Evolutionary conservation across 1,140 invertebrate species (phyloP).

Genomic region (Drosophila punjabiensis): DNA sequence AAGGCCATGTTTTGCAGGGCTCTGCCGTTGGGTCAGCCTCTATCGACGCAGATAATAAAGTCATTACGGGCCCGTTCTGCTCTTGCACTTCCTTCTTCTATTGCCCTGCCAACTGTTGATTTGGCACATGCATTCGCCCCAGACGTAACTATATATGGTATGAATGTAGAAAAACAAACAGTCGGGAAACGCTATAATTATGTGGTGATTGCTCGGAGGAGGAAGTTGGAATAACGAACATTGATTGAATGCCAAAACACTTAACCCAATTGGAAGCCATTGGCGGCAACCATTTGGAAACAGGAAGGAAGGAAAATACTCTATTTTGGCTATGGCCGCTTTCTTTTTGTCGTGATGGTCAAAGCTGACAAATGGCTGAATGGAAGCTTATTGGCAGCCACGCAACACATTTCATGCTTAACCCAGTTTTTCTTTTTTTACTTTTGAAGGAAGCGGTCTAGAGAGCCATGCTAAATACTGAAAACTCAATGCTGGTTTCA

Average conservation of each 20-base stretch:
- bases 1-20: constrained; percentile 46
- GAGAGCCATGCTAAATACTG: constrained; percentile 69
- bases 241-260: constrained; percentile 76
- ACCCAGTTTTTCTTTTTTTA: constrained; percentile 5
- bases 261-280: constrained; percentile 75
- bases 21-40: constrained; percentile 21
- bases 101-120: constrained; percentile 56
- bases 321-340: constrained; percentile 27
- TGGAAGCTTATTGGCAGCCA: constrained; percentile 77
- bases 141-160: constrained; percentile 48
- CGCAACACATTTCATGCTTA: constrained; percentile 62
- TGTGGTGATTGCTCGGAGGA: constrained; percentile 17
- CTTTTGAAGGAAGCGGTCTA: constrained; percentile 12
- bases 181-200: constrained; percentile 62
- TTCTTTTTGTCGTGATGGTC: constrained; percentile 51
- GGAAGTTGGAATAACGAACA: constrained; percentile 25
- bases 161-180: constrained; percentile 63
- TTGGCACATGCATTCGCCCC: constrained; percentile 53
- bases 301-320: constrained; percentile 30
- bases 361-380: constrained; percentile 72
- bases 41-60: constrained; percentile 67
- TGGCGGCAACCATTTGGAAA: constrained; percentile 72
- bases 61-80: constrained; percentile 41
- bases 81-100: neutral
- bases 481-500: constrained; percentile 38